Percentiles rank a stretch among this genome's conserved stretches.
Conservation (phyloP, 2,797 vertebrate genomes). For the Garrulus glandarius region DNA sequence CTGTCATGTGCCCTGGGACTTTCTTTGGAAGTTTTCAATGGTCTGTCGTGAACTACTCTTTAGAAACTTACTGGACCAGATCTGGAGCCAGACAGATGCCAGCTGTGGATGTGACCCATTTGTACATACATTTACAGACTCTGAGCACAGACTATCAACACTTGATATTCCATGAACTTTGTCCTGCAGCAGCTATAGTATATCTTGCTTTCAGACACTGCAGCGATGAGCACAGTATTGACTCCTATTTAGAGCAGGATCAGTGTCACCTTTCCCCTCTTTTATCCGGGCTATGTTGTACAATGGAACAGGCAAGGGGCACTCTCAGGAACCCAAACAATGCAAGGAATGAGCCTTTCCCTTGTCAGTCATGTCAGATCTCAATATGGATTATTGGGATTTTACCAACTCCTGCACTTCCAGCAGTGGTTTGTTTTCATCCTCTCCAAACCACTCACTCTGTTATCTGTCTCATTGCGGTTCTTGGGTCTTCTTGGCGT, state of each 20-base stretch:
- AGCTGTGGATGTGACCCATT: constrained; percentile 57
- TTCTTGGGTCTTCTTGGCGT: background rate
- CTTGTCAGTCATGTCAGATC: background rate
- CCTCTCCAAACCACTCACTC: background rate
- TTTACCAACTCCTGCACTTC: background rate
- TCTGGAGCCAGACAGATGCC: constrained; percentile 59
- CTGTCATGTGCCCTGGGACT: constrained; percentile 52
- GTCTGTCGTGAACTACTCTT: constrained; percentile 47
- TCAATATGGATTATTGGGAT: background rate
- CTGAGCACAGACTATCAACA: constrained; percentile 29
- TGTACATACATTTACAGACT: constrained; percentile 25
- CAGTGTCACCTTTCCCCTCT: background rate
- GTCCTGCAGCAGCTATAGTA: background rate
- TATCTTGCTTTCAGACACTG: background rate
- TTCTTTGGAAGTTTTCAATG: constrained; percentile 56
- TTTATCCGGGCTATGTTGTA: background rate
- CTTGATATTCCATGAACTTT: constrained; percentile 47
- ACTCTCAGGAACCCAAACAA: background rate
- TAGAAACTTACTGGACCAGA: constrained; percentile 60
- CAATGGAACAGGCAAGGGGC: background rate
- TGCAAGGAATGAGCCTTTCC: background rate
- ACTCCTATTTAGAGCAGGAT: background rate
- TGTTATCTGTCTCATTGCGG: background rate
- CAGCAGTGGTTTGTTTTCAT: background rate
- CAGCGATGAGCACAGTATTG: background rate